Base-by-base conservation (phyloP, 2,888 invertebrate genomes). In the Microctonus brassicae region DNA sequence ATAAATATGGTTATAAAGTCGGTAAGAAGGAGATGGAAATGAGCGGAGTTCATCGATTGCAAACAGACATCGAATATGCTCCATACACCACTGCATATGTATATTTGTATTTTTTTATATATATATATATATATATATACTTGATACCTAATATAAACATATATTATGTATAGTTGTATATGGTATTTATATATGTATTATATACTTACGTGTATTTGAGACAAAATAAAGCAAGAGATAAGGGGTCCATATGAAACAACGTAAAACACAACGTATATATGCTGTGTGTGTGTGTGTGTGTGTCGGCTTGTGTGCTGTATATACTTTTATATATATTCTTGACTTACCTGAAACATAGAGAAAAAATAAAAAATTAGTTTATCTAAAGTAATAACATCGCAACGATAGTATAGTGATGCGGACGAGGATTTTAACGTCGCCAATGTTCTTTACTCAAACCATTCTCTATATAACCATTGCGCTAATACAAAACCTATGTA, bases 281-380 rank as follows among this genome's bases (percentile, higher is more conserved):
- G n/a, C n/a, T 39, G n/a, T 39, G 39, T 39, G n/a, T n/a, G n/a
- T n/a, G n/a, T n/a, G n/a, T 39, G n/a, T 39, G 39, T 39, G n/a
- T n/a, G n/a, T n/a, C n/a, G n/a, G n/a, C n/a, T n/a, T n/a, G n/a
- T n/a, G n/a, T n/a, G n/a, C n/a, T n/a, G n/a, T n/a, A n/a, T 9
- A 39, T 39, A 39, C n/a, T n/a, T n/a, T n/a, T n/a, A n/a, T 39
- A 13, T 39, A n/a, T 29, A 17, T 33, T 34, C 33, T 26, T 67
- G 73, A 78, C 78, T 79, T 79, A 80, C 79, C 78, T 77, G 74
- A 74, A 79, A 80, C 77, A 77, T 67, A 76, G 69, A 75, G 73
- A 73, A 77, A 64, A 71, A 66, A 61, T 39, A 60, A 68, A 65
- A 64, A 62, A 64, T 47, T 64, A 33, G 47, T 64, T 64, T 64